Evolutionary conservation across 2,797 vertebrate genomes (phyloP).

Genomic region (Dryobates pubescens): DNA sequence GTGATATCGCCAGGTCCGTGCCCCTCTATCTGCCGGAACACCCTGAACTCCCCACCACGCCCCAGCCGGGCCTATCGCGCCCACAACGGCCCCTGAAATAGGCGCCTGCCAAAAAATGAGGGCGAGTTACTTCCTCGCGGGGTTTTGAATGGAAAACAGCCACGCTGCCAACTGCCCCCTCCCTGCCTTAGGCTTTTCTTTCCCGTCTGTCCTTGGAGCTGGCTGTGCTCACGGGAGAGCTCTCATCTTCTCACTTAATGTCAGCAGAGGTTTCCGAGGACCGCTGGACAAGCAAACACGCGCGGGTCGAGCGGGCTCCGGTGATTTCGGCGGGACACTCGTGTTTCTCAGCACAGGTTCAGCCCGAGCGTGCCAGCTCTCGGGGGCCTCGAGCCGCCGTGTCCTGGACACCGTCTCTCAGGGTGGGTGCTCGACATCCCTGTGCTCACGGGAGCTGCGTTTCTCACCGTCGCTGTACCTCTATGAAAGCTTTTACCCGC

Average conservation of each 20-base stretch:
- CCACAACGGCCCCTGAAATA: not conserved
- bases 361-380: too few relatives aligned
- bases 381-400: too few relatives aligned
- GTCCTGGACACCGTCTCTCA: accelerated
- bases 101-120: not conserved
- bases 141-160: not conserved
- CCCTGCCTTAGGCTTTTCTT: too few relatives aligned
- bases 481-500: accelerated
- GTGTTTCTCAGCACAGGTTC: not conserved
- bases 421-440: accelerated
- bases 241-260: accelerated
- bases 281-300: accelerated
- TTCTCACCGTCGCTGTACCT: accelerated
- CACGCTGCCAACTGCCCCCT: too few relatives aligned
- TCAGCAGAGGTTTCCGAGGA: accelerated
- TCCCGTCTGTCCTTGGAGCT: too few relatives aligned
- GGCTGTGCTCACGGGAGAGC: too few relatives aligned
- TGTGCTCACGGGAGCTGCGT: not conserved
- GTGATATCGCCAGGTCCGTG: accelerated
- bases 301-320: not conserved
- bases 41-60: not conserved
- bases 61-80: not conserved
- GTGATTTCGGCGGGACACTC: not conserved
- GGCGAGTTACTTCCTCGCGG: accelerated
- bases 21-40: not conserved